phyloP scores from a whole-genome alignment of 2,113 vertebrate species.

The Salminus brasiliensis region DNA sequence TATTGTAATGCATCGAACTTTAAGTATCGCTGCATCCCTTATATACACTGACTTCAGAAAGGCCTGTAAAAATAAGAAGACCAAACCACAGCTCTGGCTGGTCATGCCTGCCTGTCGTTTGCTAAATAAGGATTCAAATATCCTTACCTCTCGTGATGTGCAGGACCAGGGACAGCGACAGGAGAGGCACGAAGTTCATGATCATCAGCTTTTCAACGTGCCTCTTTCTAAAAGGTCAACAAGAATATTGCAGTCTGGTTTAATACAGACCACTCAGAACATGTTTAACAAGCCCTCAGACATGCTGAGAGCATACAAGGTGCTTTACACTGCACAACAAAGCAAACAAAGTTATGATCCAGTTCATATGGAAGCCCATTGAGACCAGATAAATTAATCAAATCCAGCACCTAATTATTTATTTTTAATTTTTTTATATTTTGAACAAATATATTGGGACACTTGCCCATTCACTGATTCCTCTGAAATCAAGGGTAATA shows the following conservation, averaged over 20 bases:
- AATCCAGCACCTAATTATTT: no score
- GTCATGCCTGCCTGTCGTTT: background rate
- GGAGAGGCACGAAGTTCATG: constrained; percentile 41
- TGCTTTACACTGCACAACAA: background rate
- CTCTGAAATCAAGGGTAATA: no score
- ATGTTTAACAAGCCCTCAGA: background rate
- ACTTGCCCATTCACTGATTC: no score
- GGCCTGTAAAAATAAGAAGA: no score
- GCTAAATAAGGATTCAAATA: constrained; percentile 9
- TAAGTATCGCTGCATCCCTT: no score
- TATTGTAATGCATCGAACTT: no score
- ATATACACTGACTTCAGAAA: no score
- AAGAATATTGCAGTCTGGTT: background rate
- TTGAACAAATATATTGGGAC: no score
- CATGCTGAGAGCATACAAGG: background rate
- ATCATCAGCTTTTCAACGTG: constrained; percentile 29
- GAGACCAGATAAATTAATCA: no score
- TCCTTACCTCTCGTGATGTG: constrained; percentile 42
- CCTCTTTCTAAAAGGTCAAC: background rate
- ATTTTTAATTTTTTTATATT: no score
- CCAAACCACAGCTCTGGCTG: background rate
- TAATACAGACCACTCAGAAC: background rate
- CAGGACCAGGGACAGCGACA: constrained; percentile 28
- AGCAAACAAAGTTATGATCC: no score
- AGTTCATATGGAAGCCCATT: no score